These are phyloP conservation scores for Melanogrammus aeglefinus DNA, from an alignment of 2,797 vertebrate species.

Conservation along the genomic window DNA sequence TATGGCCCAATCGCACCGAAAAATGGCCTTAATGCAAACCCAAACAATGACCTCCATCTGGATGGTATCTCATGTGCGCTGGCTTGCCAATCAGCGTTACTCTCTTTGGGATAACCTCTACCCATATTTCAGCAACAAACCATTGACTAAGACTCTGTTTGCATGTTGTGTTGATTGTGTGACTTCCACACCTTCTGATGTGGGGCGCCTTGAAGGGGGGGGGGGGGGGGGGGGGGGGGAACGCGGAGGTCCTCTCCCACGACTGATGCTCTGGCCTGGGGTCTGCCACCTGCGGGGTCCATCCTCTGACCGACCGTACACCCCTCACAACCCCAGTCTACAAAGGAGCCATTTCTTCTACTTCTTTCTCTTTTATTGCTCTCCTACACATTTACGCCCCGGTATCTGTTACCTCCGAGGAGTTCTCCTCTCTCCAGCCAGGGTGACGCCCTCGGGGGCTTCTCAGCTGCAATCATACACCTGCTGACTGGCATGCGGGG, in stretches of 20 bases:
- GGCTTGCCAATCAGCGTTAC: not conserved
- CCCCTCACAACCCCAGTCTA: not conserved
- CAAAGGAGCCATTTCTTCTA: not conserved
- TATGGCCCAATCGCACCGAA: not conserved
- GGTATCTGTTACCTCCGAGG: constrained; percentile 23
- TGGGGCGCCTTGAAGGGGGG: no score
- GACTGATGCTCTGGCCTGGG: not conserved
- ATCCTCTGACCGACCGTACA: not conserved
- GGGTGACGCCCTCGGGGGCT: constrained; percentile 20
- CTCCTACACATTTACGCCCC: constrained; percentile 34
- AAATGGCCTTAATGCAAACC: not conserved
- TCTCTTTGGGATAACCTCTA: no score
- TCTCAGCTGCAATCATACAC: constrained; percentile 36
- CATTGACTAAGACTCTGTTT: not conserved
- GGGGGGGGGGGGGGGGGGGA: no score
- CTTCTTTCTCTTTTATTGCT: constrained; percentile 1
- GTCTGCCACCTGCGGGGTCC: not conserved
- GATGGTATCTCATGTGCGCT: not conserved
- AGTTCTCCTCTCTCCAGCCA: constrained; percentile 47
- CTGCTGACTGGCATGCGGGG: constrained; percentile 46
- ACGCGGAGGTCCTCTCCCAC: no score
- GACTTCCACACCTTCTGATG: not conserved
- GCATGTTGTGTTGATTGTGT: not conserved
- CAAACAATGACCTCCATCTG: not conserved
- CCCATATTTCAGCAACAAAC: not conserved